These are phyloP conservation scores for Ceyx margarethae DNA, from an alignment of 2,113 vertebrate species.

Conservation along the genomic window DNA sequence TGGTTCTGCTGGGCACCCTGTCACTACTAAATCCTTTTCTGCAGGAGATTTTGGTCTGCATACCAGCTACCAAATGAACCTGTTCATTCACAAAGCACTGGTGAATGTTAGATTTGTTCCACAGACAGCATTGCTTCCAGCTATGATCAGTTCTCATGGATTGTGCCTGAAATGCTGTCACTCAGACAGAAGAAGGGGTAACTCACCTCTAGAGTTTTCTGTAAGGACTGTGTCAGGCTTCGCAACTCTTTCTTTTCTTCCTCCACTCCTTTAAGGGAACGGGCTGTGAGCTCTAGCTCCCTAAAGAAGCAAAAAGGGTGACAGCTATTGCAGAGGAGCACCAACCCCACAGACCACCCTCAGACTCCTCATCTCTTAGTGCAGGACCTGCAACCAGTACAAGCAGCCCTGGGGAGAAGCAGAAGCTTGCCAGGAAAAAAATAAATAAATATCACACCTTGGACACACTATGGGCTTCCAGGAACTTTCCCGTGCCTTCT, in stretches of 20 bases:
- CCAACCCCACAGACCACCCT: fast-evolving
- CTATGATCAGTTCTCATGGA: neutral
- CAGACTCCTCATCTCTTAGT: neutral
- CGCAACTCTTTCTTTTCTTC: constrained; percentile 88
- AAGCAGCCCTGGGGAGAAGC: neutral
- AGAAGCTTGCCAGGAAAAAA: neutral
- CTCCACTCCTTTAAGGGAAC: constrained; percentile 89
- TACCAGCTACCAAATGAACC: neutral
- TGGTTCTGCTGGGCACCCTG: neutral
- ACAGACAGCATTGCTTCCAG: neutral
- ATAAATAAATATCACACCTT: neutral
- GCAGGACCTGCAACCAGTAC: neutral
- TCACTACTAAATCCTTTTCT: neutral
- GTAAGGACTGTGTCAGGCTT: constrained; percentile 82
- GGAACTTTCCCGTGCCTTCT: neutral
- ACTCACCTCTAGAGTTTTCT: constrained; percentile 90
- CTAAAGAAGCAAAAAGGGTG: constrained; percentile 67
- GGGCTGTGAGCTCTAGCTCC: constrained; percentile 89
- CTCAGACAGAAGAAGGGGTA: neutral
- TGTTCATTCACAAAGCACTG: neutral
- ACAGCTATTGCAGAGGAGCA: neutral
- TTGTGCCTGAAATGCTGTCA: neutral
- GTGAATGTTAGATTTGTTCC: neutral
- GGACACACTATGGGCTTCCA: neutral
- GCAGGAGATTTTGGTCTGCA: neutral